These are phyloP conservation scores for Idris sp. DNA, from an alignment of 1,140 invertebrate species.

Conservation along the genomic window DNA sequence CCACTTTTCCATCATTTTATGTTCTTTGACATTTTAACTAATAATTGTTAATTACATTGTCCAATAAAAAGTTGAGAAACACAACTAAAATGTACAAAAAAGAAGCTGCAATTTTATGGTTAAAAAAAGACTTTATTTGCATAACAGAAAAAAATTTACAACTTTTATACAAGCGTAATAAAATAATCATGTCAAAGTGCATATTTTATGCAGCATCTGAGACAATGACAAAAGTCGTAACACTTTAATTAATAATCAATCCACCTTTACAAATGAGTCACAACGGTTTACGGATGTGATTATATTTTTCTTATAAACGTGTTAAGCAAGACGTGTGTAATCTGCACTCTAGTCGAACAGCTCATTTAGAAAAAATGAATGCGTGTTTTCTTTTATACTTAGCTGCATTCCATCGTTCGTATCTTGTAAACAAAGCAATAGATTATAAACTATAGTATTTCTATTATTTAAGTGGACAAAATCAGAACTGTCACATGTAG, in stretches of 20 bases:
- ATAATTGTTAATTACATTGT: too few relatives aligned
- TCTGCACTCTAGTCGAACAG: slow-evolving; percentile 11
- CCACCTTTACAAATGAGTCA: slow-evolving; percentile 27
- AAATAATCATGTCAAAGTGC: slow-evolving; percentile 8
- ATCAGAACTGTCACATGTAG: too few relatives aligned
- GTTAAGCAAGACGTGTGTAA: slow-evolving; percentile 18
- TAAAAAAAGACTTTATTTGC: too few relatives aligned
- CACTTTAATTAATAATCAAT: slow-evolving; percentile 37
- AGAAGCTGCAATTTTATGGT: too few relatives aligned
- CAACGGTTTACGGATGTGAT: slow-evolving; percentile 17
- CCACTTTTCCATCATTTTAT: slow-evolving; percentile 18
- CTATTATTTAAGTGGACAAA: too few relatives aligned
- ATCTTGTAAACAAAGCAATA: slow-evolving; percentile 3
- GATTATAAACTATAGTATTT: slow-evolving; percentile 8
- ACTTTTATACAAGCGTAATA: too few relatives aligned
- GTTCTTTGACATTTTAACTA: slow-evolving; percentile 15
- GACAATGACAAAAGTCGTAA: slow-evolving; percentile 11
- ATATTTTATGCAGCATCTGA: slow-evolving; percentile 17
- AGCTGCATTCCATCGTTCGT: slow-evolving; percentile 1
- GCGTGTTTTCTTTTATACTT: slow-evolving; percentile 15
- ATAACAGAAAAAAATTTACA: too few relatives aligned
- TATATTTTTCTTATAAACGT: slow-evolving; percentile 29
- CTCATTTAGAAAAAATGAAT: slow-evolving; percentile 31
- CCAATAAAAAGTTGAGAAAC: too few relatives aligned
- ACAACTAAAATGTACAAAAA: too few relatives aligned